Percentiles rank a stretch among this genome's conserved stretches.
Evolutionary conservation across 2,888 invertebrate genomes (phyloP).

Genomic region (Drosophila borealis): DNA sequence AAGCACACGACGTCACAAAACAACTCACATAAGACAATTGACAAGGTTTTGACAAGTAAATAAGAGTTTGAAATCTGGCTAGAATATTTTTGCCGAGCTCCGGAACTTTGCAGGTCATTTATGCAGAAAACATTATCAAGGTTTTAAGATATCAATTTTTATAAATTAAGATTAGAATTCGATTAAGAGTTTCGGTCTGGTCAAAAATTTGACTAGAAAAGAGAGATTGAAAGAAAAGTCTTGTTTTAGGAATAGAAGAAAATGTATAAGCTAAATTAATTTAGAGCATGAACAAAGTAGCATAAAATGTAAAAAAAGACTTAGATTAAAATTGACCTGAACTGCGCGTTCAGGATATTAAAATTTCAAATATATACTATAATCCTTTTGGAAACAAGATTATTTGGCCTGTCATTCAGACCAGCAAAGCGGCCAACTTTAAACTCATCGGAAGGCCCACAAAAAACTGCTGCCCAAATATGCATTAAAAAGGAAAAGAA

Average conservation of each 20-base stretch:
- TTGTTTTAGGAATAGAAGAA: no score
- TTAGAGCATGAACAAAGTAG: not conserved
- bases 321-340: not conserved
- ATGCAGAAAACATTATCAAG: no score
- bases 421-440: not conserved
- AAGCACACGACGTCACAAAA: no score
- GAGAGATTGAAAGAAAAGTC: no score
- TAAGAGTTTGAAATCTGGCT: no score
- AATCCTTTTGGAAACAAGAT: not conserved
- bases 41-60: no score
- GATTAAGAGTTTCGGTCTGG: no score
- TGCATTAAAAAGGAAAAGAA: slow-evolving; percentile 3
- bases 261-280: not conserved
- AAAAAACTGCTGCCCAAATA: slow-evolving; percentile 3
- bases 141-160: no score
- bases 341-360: not conserved
- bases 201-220: no score
- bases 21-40: no score
- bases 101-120: not conserved
- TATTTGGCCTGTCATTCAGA: slow-evolving; percentile 1
- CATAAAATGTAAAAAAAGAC: not conserved
- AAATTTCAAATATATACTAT: not conserved
- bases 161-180: no score
- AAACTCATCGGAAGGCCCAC: not conserved
- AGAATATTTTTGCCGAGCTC: not conserved